These are phyloP conservation scores for Maconellicoccus hirsutus DNA, from an alignment of 1,140 invertebrate species.

Conservation along the genomic window DNA sequence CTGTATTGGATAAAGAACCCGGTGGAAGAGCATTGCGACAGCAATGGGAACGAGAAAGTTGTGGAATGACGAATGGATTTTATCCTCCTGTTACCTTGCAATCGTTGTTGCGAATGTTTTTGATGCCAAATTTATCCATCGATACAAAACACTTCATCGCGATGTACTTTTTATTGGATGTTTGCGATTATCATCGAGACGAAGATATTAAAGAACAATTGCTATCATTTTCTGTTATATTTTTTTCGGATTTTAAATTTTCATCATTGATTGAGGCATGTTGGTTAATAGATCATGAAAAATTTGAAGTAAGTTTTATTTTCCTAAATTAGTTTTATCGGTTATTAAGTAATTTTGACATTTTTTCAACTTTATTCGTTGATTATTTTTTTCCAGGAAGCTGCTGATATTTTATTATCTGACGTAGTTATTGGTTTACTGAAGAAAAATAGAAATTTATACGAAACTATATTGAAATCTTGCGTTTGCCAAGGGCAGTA, in stretches of 20 bases:
- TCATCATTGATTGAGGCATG: conserved; percentile 14
- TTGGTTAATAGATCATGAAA: conserved; percentile 26
- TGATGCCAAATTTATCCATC: conserved; percentile 45
- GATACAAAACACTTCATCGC: conserved; percentile 61
- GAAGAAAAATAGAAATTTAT: not conserved
- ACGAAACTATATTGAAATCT: not conserved
- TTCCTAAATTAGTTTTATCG: too few species aligned
- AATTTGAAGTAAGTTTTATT: conserved; percentile 24
- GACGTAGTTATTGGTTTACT: not conserved
- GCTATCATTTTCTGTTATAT: conserved; percentile 24
- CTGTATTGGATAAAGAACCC: conserved; percentile 44
- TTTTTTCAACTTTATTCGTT: not conserved
- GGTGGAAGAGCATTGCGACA: conserved; percentile 36
- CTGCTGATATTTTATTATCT: not conserved
- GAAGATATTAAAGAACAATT: conserved; percentile 5
- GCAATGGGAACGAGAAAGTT: conserved; percentile 55
- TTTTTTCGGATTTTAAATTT: conserved; percentile 21
- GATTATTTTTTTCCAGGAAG: conserved; percentile 7
- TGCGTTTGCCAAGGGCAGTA: conserved; percentile 8
- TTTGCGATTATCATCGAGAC: conserved; percentile 33
- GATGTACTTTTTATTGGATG: conserved; percentile 68
- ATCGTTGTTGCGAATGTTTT: conserved; percentile 56
- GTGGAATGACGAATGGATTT: conserved; percentile 39
- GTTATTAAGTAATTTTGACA: not conserved
- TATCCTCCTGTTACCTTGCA: conserved; percentile 76